Evolutionary conservation across 1,140 invertebrate genomes (phyloP).

Genomic region (Heliothis subflexa): DNA sequence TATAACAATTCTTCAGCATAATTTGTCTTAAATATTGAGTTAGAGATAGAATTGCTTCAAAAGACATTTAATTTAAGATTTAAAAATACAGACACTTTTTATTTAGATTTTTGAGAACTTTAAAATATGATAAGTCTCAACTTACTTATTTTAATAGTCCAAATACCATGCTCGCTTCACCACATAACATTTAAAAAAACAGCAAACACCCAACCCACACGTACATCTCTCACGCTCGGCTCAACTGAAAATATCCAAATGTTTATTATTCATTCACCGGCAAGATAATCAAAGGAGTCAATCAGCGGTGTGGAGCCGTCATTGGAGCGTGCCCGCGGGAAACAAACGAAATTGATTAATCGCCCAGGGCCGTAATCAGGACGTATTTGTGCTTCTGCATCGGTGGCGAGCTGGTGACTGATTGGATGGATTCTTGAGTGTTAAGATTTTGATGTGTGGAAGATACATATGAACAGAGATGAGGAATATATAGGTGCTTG

Average conservation of each 20-base stretch:
- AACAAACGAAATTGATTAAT: constrained; percentile 49
- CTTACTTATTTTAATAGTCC: too few species aligned
- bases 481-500: not conserved
- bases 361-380: constrained; percentile 35
- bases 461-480: too few species aligned
- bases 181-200: not conserved
- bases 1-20: too few species aligned
- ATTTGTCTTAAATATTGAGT: too few species aligned
- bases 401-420: not conserved
- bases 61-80: too few species aligned
- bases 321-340: constrained; percentile 33
- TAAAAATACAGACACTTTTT: too few species aligned
- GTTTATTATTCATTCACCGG: constrained; percentile 47
- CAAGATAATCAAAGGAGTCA: constrained; percentile 47
- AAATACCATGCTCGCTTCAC: too few species aligned
- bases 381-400: constrained; percentile 39
- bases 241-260: constrained; percentile 36
- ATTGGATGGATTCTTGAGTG: constrained; percentile 23
- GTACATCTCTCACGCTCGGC: not conserved
- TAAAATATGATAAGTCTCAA: too few species aligned
- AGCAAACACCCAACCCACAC: not conserved
- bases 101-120: too few species aligned
- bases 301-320: constrained; percentile 32
- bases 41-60: too few species aligned
- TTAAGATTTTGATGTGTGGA: not conserved